Evolutionary conservation across 2,888 invertebrate genomes (phyloP).

Genomic region (Agrochola circellaris): DNA sequence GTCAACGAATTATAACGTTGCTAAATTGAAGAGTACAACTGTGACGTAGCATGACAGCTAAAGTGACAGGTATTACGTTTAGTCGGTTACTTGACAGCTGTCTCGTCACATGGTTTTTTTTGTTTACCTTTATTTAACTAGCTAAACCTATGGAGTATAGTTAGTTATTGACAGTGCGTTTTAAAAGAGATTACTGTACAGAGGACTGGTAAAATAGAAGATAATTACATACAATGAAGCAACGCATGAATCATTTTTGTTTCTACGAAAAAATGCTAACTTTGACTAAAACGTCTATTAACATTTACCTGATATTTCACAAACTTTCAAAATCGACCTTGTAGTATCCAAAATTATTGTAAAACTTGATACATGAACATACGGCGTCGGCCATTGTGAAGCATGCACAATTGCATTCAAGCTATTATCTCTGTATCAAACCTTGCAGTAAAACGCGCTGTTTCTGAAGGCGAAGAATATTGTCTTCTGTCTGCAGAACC

Average conservation of each 20-base stretch:
- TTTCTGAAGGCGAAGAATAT: constrained; percentile 39
- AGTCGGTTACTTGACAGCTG: no score
- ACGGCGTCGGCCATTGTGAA: constrained; percentile 42
- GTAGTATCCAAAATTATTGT: constrained; percentile 54
- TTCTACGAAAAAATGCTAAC: background rate
- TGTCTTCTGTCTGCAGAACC: constrained; percentile 18
- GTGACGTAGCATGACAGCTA: no score
- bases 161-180: background rate
- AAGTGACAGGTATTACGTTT: no score
- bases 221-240: no score
- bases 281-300: background rate
- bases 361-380: constrained; percentile 41
- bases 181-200: no score
- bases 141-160: no score
- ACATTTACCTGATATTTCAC: constrained; percentile 36
- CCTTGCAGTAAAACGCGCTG: constrained; percentile 52
- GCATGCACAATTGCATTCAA: constrained; percentile 59
- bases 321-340: constrained; percentile 62
- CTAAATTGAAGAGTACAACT: no score
- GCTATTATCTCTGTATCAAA: constrained; percentile 56
- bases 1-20: no score
- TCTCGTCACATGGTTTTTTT: no score
- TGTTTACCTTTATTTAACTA: no score
- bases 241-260: background rate
- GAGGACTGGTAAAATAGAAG: background rate